Percentiles rank a stretch among this genome's conserved stretches.
phyloP scores from a whole-genome alignment of 1,140 invertebrate species.

The Leucophenga varia region DNA sequence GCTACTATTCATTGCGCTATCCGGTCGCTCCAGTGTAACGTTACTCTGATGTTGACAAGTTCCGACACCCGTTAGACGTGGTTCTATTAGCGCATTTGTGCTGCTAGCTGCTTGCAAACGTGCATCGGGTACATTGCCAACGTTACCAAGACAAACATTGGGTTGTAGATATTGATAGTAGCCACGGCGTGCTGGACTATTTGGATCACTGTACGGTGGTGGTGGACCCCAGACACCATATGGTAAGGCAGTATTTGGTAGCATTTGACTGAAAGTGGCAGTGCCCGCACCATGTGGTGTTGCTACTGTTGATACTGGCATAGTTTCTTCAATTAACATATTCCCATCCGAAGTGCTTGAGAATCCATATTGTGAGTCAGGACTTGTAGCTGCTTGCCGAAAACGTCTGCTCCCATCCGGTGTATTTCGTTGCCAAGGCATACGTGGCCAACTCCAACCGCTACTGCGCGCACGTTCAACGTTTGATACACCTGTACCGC shows the following conservation, averaged over 20 bases:
- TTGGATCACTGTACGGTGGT: conserved; percentile 73
- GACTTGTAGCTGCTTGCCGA: conserved; percentile 57
- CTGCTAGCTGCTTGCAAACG: not conserved
- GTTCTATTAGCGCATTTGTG: not conserved
- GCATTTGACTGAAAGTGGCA: conserved; percentile 27
- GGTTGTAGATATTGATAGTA: conserved; percentile 56
- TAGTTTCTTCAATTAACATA: conserved; percentile 30
- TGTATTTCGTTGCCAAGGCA: conserved; percentile 59
- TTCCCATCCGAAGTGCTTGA: conserved; percentile 44
- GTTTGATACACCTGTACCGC: conserved; percentile 38
- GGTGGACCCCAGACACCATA: conserved; percentile 70
- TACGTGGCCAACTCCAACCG: conserved; percentile 63
- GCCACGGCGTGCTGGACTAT: conserved; percentile 63
- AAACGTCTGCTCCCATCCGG: conserved; percentile 40
- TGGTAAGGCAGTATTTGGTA: conserved; percentile 41
- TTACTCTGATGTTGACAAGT: conserved; percentile 8
- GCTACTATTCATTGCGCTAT: conserved; percentile 12
- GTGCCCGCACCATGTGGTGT: conserved; percentile 17
- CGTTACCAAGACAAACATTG: conserved; percentile 18
- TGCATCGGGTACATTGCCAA: not conserved
- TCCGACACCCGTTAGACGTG: no score
- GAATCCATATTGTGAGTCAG: conserved; percentile 70
- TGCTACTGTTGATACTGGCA: conserved; percentile 10
- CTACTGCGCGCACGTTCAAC: conserved; percentile 53
- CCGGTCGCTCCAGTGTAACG: not conserved